These are phyloP conservation scores for Catharus bicknelli DNA, from an alignment of 2,113 vertebrate species.

Conservation along the genomic window DNA sequence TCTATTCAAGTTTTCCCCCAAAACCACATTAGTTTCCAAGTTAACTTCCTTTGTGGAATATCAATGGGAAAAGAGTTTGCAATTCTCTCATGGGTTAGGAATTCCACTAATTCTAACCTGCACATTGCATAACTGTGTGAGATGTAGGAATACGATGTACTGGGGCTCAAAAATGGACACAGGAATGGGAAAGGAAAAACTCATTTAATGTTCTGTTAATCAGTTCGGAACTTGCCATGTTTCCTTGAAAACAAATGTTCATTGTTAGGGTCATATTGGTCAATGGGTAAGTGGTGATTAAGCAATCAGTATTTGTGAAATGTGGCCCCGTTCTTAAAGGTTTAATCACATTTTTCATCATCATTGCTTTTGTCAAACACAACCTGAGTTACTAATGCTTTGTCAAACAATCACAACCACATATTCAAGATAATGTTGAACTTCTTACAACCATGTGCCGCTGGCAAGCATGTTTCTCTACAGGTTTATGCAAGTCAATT, in stretches of 20 bases:
- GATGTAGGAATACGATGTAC: constrained; percentile 34
- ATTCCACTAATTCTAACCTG: constrained; percentile 73
- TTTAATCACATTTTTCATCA: constrained; percentile 29
- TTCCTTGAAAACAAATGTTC: constrained; percentile 4
- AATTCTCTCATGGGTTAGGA: constrained; percentile 80
- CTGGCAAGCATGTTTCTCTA: not conserved
- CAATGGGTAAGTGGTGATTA: constrained; percentile 36
- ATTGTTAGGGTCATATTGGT: not conserved
- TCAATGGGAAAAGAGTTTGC: constrained; percentile 73
- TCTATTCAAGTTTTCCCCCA: constrained; percentile 72
- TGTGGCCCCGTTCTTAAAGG: not conserved
- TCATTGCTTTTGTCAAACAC: not conserved
- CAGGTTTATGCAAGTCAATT: not conserved
- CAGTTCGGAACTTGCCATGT: not conserved
- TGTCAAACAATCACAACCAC: not conserved
- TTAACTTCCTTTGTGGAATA: constrained; percentile 77
- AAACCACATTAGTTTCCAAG: constrained; percentile 75
- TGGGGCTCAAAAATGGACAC: not conserved
- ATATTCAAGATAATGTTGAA: not conserved
- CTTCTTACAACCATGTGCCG: not conserved
- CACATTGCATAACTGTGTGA: constrained; percentile 59
- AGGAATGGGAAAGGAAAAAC: constrained; percentile 20
- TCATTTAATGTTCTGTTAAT: constrained; percentile 23
- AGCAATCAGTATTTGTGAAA: constrained; percentile 34
- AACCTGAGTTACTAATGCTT: not conserved